Evolutionary conservation across 1,140 invertebrate species (phyloP).

Genomic region (Zaprionus nigranus): DNA sequence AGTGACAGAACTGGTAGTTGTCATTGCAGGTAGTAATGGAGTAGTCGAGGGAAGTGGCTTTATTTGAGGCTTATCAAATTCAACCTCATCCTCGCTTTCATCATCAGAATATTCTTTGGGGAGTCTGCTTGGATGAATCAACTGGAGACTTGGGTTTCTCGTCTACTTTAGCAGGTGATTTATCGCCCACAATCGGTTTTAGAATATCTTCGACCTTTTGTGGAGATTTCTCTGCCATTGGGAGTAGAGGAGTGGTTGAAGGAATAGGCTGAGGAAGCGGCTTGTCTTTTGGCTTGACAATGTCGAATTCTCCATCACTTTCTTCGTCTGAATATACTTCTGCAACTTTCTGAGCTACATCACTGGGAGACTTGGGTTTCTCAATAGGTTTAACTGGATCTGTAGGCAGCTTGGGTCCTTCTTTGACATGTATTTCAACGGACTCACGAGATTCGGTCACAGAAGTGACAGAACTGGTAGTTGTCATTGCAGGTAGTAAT

Average conservation of each 20-base stretch:
- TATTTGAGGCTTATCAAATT: neutral
- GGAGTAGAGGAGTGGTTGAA: neutral
- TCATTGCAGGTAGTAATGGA: neutral
- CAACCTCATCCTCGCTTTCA: conserved; percentile 11
- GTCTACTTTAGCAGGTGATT: conserved; percentile 9
- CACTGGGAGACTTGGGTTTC: too few species aligned
- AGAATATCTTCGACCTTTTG: neutral
- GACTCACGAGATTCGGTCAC: conserved; percentile 2
- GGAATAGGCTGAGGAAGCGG: neutral
- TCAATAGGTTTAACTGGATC: neutral
- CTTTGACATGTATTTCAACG: neutral
- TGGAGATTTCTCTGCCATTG: conserved; percentile 5
- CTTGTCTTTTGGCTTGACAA: neutral
- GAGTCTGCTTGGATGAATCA: too few species aligned
- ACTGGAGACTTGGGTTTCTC: conserved; percentile 19
- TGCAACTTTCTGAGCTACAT: neutral
- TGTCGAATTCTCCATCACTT: neutral
- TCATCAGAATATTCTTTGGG: conserved; percentile 19
- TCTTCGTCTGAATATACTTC: neutral
- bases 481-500: neutral
- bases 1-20: neutral
- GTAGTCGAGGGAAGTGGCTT: neutral
- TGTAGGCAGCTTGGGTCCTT: neutral
- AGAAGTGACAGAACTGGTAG: neutral
- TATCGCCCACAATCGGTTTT: neutral